Percentiles rank a stretch among this genome's conserved stretches.
Evolutionary conservation across 2,113 vertebrate species (phyloP).

Genomic region (Phalacrocorax brasilianus): DNA sequence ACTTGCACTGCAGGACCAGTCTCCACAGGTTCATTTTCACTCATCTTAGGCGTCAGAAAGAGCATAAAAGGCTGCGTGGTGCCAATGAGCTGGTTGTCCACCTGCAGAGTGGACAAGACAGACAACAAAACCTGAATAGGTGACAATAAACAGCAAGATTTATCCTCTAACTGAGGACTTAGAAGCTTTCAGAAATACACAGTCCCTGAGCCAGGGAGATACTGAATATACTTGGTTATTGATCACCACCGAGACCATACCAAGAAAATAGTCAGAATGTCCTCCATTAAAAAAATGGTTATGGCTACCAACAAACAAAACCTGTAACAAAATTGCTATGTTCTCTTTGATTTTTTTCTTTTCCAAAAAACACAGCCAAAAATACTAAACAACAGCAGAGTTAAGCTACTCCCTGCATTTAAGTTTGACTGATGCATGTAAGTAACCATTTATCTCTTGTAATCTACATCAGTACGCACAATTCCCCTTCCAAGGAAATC

Average conservation of each 20-base stretch:
- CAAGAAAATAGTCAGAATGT: neutral
- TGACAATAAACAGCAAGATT: neutral
- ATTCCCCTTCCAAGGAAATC: neutral
- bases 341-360: neutral
- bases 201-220: neutral
- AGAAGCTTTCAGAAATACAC: neutral
- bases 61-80: constrained; percentile 91
- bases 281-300: neutral
- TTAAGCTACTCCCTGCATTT: neutral
- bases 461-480: neutral
- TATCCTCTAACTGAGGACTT: neutral
- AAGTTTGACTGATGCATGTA: neutral
- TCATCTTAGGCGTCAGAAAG: constrained; percentile 83
- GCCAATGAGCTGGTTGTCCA: constrained; percentile 95
- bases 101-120: constrained; percentile 67
- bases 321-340: neutral
- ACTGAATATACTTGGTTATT: neutral
- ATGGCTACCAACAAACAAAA: neutral
- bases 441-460: neutral
- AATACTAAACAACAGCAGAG: neutral
- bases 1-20: constrained; percentile 87
- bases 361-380: neutral
- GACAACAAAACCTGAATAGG: neutral
- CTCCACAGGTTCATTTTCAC: constrained; percentile 78
- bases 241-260: neutral